These are phyloP conservation scores for Cinara cedri DNA, from an alignment of 2,888 invertebrate species.

Conservation along the genomic window DNA sequence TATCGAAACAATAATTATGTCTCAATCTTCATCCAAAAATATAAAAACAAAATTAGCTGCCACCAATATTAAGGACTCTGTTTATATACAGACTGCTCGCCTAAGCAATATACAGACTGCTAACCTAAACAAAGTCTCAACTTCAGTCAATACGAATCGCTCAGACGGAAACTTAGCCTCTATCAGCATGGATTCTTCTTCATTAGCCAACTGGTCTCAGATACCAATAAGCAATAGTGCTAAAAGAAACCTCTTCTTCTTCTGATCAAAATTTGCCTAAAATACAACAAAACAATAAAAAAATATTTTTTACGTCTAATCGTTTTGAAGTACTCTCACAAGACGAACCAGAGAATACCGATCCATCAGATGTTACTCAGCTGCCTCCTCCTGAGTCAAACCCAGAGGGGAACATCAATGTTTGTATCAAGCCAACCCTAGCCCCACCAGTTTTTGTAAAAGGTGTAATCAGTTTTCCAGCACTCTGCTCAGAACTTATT, in stretches of 20 bases:
- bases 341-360: neutral
- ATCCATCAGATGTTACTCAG: neutral
- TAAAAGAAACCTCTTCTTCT: neutral
- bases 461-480: neutral
- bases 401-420: neutral
- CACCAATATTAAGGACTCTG: too few relatives aligned
- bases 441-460: conserved; percentile 2
- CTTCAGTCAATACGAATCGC: neutral
- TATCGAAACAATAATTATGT: neutral
- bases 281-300: neutral
- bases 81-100: too few relatives aligned
- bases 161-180: neutral
- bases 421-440: neutral
- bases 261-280: neutral
- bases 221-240: neutral
- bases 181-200: neutral
- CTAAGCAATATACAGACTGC: neutral
- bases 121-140: neutral
- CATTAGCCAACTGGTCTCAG: neutral
- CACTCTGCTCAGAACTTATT: neutral
- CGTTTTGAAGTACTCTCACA: conserved; percentile 7
- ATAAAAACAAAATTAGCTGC: neutral
- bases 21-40: neutral
- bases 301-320: conserved; percentile 14
- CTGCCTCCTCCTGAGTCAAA: neutral